Conservation (phyloP, 1,140 invertebrate genomes). For the Drosophila pseudoananassae region DNA sequence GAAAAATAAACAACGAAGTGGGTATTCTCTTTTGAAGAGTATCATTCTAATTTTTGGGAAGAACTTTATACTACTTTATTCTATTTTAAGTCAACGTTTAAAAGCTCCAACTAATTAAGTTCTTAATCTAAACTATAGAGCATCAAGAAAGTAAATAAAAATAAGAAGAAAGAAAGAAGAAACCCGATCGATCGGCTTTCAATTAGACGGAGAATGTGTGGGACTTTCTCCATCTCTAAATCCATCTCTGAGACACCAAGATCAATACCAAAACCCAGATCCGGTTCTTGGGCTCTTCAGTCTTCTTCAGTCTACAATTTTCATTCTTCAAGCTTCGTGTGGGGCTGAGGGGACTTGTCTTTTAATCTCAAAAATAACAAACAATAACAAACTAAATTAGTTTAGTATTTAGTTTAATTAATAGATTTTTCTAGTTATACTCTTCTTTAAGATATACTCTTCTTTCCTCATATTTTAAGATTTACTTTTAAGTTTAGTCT, state of each 20-base stretch:
- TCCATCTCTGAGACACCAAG: slow-evolving; percentile 2
- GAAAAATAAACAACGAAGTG: not conserved
- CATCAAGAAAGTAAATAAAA: not conserved
- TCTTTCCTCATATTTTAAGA: too few relatives aligned
- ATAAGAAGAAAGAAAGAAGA: slow-evolving; percentile 16
- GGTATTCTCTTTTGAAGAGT: not conserved
- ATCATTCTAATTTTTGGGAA: too few relatives aligned
- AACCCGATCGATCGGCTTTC: slow-evolving; percentile 52
- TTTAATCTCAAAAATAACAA: not conserved
- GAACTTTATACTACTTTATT: too few relatives aligned
- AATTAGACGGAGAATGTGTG: slow-evolving; percentile 37
- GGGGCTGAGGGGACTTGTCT: slow-evolving; percentile 14
- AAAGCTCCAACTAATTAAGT: not conserved
- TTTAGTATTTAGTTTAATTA: not conserved
- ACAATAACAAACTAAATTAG: too few relatives aligned
- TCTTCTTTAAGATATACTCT: too few relatives aligned
- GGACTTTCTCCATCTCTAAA: slow-evolving; percentile 26
- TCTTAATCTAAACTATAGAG: not conserved
- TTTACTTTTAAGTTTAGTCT: too few relatives aligned
- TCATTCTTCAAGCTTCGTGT: slow-evolving; percentile 11
- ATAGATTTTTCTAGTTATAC: not conserved
- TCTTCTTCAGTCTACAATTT: slow-evolving; percentile 2
- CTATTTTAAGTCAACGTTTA: too few relatives aligned
- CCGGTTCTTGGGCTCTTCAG: slow-evolving; percentile 23
- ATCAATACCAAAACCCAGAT: not conserved